Evolutionary conservation across 1,140 invertebrate genomes (phyloP).

Genomic region (Drosophila funebris): DNA sequence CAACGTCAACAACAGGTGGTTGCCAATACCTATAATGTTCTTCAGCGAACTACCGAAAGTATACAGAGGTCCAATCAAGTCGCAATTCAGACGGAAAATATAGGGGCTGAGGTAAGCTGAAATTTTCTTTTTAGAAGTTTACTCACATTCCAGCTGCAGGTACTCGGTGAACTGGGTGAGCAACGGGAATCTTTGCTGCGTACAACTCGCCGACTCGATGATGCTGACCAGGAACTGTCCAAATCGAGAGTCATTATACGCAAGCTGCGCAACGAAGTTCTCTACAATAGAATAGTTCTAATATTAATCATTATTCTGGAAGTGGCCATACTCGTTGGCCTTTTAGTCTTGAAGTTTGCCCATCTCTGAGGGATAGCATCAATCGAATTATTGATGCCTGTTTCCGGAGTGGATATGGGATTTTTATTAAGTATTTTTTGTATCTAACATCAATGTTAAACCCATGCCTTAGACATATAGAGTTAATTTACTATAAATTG

Average conservation of each 20-base stretch:
- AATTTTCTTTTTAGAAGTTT: neutral
- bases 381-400: neutral
- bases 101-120: conserved; percentile 88
- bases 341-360: conserved; percentile 71
- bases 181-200: conserved; percentile 84
- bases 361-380: conserved; percentile 34
- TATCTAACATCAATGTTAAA: conserved; percentile 49
- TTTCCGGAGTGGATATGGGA: conserved; percentile 42
- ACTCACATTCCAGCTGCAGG: conserved; percentile 37
- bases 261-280: conserved; percentile 83
- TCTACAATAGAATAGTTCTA: conserved; percentile 85
- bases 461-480: conserved; percentile 63
- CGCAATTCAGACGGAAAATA: conserved; percentile 91
- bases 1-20: conserved; percentile 57
- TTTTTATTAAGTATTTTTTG: conserved; percentile 51
- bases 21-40: conserved; percentile 62
- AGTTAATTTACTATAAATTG: conserved; percentile 47
- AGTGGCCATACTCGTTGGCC: conserved; percentile 67
- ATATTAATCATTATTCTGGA: conserved; percentile 84
- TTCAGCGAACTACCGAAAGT: conserved; percentile 59
- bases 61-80: conserved; percentile 87
- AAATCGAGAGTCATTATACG: conserved; percentile 80
- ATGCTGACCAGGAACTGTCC: conserved; percentile 84
- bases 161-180: conserved; percentile 82
- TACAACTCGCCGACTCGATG: conserved; percentile 83